phyloP scores from a whole-genome alignment of 2,888 invertebrate genomes.

The Anorthoa munda region DNA sequence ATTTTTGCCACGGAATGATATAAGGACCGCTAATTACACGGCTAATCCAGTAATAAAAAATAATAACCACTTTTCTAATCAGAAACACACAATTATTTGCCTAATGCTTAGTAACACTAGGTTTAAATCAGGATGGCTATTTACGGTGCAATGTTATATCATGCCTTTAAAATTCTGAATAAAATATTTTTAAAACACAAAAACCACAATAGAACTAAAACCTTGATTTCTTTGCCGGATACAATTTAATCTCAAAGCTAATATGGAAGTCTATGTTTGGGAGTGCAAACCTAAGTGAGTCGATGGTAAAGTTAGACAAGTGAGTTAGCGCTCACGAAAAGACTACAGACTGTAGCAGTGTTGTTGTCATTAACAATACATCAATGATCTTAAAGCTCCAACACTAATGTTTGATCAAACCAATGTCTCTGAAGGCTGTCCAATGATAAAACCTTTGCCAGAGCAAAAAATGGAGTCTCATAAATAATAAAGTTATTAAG shows the following conservation, averaged over 20 bases:
- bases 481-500: neutral
- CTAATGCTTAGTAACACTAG: constrained; percentile 2
- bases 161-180: neutral
- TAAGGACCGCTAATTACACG: neutral
- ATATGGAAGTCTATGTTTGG: no score
- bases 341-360: neutral
- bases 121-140: neutral
- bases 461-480: neutral
- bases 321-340: neutral
- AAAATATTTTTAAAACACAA: neutral
- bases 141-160: constrained; percentile 7
- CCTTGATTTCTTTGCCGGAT: neutral
- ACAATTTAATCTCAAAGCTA: neutral
- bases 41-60: constrained; percentile 6
- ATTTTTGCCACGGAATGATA: neutral
- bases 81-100: constrained; percentile 2
- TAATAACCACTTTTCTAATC: neutral
- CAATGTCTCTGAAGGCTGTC: neutral
- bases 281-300: neutral
- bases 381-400: neutral
- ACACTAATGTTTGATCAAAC: neutral
- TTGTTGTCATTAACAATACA: neutral
- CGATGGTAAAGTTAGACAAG: neutral
- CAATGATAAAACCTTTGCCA: neutral
- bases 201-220: neutral